phyloP scores from a whole-genome alignment of 2,888 invertebrate species.

The Sphaerophoria taeniata region DNA sequence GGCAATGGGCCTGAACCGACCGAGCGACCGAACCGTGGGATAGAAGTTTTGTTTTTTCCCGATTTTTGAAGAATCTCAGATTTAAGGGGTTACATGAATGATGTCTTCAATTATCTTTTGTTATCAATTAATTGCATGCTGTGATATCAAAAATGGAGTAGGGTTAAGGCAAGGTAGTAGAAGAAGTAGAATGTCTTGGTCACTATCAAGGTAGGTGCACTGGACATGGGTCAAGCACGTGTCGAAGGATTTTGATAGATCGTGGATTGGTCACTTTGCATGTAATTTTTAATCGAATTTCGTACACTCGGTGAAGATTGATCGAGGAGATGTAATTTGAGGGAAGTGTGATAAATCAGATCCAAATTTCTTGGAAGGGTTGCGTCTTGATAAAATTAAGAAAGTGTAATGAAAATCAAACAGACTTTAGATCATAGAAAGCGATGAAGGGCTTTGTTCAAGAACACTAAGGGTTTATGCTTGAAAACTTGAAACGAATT shows the following conservation, averaged over 20 bases:
- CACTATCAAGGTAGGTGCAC: neutral
- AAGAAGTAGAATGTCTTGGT: conserved; percentile 2
- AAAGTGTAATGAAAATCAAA: no score
- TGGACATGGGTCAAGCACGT: conserved; percentile 68
- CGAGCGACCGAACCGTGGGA: conserved; percentile 58
- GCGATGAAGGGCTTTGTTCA: no score
- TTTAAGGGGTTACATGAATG: conserved; percentile 6
- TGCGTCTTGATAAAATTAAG: neutral
- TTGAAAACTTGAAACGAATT: no score
- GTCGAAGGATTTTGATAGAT: conserved; percentile 51
- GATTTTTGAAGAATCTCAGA: neutral
- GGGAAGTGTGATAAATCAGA: conserved; percentile 23
- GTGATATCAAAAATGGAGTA: conserved; percentile 72
- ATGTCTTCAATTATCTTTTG: conserved; percentile 69
- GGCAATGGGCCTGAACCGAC: conserved; percentile 57
- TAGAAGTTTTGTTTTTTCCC: conserved; percentile 32
- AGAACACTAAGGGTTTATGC: no score
- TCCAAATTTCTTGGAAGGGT: neutral
- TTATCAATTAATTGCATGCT: conserved; percentile 81
- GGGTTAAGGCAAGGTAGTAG: neutral
- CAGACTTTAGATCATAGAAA: no score
- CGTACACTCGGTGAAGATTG: neutral
- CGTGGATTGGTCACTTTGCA: conserved; percentile 39
- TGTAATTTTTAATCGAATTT: conserved; percentile 18
- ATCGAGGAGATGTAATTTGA: conserved; percentile 17